phyloP scores from a whole-genome alignment of 2,888 invertebrate species.

The Theretra japonica region DNA sequence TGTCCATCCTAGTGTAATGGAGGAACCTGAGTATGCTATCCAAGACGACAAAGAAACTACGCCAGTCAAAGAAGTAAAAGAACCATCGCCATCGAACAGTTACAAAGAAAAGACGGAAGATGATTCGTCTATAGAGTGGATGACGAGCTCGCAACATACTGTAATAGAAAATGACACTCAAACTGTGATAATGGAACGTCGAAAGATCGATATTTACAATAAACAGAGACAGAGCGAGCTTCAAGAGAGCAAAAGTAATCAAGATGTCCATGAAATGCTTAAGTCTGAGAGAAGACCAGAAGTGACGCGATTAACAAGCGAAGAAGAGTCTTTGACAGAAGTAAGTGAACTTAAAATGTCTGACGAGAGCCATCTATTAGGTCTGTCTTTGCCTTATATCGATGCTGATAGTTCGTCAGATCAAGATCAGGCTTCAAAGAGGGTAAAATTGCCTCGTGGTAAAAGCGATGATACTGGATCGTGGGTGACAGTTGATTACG shows the following conservation, averaged over 20 bases:
- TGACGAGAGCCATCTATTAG: constrained; percentile 79
- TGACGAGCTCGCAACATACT: constrained; percentile 75
- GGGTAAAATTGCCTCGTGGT: constrained; percentile 71
- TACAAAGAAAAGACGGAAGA: constrained; percentile 77
- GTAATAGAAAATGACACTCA: constrained; percentile 85
- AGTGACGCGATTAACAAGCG: constrained; percentile 84
- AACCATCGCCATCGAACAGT: constrained; percentile 70
- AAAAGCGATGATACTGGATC: constrained; percentile 88
- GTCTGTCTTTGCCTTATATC: constrained; percentile 80
- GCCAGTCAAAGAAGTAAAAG: constrained; percentile 51
- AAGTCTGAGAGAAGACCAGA: constrained; percentile 76
- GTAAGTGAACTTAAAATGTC: constrained; percentile 85
- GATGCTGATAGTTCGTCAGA: constrained; percentile 83
- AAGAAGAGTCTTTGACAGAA: constrained; percentile 88
- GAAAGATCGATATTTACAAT: constrained; percentile 86
- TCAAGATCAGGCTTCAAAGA: constrained; percentile 71
- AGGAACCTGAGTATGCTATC: constrained; percentile 50
- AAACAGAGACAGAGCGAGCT: constrained; percentile 81
- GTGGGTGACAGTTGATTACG: constrained; percentile 88
- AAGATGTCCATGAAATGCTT: constrained; percentile 66
- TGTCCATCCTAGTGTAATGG: constrained; percentile 65
- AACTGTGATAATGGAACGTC: constrained; percentile 85
- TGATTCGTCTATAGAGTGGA: constrained; percentile 80
- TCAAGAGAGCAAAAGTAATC: constrained; percentile 70
- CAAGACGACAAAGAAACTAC: constrained; percentile 42